Conservation (phyloP, 2,113 vertebrate species). For the Brachypteracias leptosomus region DNA sequence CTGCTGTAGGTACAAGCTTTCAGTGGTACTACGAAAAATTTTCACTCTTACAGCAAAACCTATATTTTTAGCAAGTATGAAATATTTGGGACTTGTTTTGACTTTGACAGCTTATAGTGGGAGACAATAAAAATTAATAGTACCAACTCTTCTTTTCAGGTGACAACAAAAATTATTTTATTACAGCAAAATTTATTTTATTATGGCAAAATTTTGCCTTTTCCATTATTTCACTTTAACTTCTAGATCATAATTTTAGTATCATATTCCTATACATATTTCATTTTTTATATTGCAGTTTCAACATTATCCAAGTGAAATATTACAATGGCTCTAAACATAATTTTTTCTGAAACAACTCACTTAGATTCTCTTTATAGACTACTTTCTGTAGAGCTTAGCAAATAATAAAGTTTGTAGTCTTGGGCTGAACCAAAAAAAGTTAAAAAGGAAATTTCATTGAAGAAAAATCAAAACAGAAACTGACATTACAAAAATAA, state of each 20-base stretch:
- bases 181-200: neutral
- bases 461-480: neutral
- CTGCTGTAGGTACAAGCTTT: neutral
- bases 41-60: neutral
- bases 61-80: neutral
- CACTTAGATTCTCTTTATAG: neutral
- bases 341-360: neutral
- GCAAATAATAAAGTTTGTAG: neutral
- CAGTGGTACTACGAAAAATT: neutral
- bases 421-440: neutral
- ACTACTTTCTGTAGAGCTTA: neutral
- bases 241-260: neutral
- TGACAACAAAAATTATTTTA: neutral
- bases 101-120: neutral
- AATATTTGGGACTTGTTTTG: neutral
- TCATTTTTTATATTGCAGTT: neutral
- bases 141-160: neutral
- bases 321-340: neutral
- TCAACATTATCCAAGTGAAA: slow-evolving; percentile 6
- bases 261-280: neutral
- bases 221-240: neutral
- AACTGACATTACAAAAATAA: neutral
- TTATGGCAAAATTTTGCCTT: neutral
- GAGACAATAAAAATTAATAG: neutral
- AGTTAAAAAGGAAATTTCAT: neutral